phyloP scores from a whole-genome alignment of 2,113 vertebrate species.

The Bettongia penicillata region DNA sequence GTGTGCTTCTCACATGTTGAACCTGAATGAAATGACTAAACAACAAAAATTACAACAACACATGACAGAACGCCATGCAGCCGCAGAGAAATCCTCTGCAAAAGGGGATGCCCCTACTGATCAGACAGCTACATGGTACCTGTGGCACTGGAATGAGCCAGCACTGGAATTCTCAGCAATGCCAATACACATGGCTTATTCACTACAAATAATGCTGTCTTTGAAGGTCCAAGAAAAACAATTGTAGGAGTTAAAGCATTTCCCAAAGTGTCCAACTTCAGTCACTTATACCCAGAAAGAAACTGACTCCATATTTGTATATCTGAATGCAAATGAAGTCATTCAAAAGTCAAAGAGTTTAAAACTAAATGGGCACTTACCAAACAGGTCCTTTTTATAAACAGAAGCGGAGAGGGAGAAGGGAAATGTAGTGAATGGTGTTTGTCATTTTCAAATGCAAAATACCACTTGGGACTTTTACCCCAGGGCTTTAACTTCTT shows the following conservation, averaged over 20 bases:
- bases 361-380: constrained; percentile 6
- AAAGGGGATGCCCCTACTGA: not conserved
- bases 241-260: constrained; percentile 26
- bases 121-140: not conserved
- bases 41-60: not conserved
- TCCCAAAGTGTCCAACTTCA: constrained; percentile 18
- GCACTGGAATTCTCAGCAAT: not conserved
- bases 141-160: not conserved
- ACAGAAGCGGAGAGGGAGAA: not conserved
- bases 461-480: not conserved
- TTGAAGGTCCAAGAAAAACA: not conserved
- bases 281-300: not conserved
- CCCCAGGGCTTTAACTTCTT: not conserved
- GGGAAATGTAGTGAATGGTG: constrained; percentile 6
- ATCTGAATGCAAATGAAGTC: constrained; percentile 13
- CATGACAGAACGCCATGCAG: not conserved
- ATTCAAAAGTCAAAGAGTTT: constrained; percentile 25
- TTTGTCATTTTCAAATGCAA: constrained; percentile 29
- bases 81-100: not conserved
- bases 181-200: not conserved
- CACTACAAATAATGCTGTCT: not conserved
- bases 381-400: constrained; percentile 36
- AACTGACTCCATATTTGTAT: not conserved
- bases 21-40: not conserved
- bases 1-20: not conserved